Percentiles rank a stretch among this genome's conserved stretches.
Conservation (phyloP, 1,140 invertebrate species). For the Pseudomyrmex dendroicus region DNA sequence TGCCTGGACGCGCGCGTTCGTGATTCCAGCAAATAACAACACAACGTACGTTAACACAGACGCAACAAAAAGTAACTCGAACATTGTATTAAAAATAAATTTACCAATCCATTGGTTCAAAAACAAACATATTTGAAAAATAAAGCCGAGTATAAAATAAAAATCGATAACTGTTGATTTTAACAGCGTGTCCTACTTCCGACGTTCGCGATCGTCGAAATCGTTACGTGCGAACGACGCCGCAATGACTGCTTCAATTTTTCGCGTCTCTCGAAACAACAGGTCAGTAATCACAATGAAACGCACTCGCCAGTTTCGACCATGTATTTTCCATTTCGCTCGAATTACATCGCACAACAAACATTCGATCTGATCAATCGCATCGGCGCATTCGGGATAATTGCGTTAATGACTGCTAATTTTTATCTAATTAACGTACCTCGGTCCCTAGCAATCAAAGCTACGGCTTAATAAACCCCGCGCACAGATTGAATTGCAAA, state of each 20-base stretch:
- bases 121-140: slow-evolving; percentile 4
- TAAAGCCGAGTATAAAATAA: background rate
- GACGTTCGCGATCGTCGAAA: background rate
- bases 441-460: slow-evolving; percentile 41
- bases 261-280: slow-evolving; percentile 22
- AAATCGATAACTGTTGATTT: too few species aligned
- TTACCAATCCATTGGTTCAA: too few species aligned
- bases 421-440: slow-evolving; percentile 53
- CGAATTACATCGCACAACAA: slow-evolving; percentile 45
- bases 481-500: slow-evolving; percentile 54
- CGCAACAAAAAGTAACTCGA: background rate
- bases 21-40: background rate
- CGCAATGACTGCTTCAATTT: background rate
- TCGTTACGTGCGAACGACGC: background rate
- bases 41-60: background rate
- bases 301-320: background rate
- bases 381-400: slow-evolving; percentile 33
- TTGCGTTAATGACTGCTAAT: slow-evolving; percentile 49
- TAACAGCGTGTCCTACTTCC: background rate
- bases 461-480: slow-evolving; percentile 41
- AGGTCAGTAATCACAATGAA: slow-evolving; percentile 26
- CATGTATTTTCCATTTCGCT: slow-evolving; percentile 33
- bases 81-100: too few species aligned
- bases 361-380: slow-evolving; percentile 54
- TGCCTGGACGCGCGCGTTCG: background rate